These are phyloP conservation scores for Molorchus minor DNA, from an alignment of 2,888 invertebrate species.

Conservation along the genomic window DNA sequence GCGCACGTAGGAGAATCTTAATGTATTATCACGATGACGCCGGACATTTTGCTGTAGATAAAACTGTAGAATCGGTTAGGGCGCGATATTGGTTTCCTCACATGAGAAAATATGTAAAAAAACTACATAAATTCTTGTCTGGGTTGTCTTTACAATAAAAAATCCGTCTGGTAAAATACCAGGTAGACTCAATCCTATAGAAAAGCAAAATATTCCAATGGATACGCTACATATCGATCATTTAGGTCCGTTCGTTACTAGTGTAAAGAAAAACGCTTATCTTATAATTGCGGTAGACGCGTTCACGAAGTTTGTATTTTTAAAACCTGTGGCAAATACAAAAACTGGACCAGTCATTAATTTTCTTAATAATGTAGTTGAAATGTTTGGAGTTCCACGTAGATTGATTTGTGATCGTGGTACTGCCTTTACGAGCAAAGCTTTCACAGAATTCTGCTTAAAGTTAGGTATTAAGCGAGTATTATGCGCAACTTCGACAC, in stretches of 20 bases:
- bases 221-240: conserved; percentile 11
- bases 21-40: neutral
- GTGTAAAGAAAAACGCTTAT: neutral
- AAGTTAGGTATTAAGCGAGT: no score
- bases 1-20: neutral
- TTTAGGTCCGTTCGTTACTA: conserved; percentile 5
- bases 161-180: neutral
- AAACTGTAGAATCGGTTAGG: neutral
- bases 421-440: neutral
- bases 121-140: neutral
- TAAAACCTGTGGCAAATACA: neutral
- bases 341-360: neutral
- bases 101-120: neutral
- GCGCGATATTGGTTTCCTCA: conserved; percentile 12
- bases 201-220: conserved; percentile 1
- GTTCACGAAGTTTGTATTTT: neutral
- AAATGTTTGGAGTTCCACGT: neutral
- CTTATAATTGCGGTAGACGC: neutral
- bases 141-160: neutral
- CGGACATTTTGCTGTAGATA: neutral
- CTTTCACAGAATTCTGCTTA: no score
- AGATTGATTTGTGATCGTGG: neutral
- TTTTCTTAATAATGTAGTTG: neutral
- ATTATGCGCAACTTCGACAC: neutral
- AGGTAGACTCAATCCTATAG: conserved; percentile 5